These are phyloP conservation scores for Scarus forsteni DNA, from an alignment of 2,797 vertebrate species.

Conservation along the genomic window DNA sequence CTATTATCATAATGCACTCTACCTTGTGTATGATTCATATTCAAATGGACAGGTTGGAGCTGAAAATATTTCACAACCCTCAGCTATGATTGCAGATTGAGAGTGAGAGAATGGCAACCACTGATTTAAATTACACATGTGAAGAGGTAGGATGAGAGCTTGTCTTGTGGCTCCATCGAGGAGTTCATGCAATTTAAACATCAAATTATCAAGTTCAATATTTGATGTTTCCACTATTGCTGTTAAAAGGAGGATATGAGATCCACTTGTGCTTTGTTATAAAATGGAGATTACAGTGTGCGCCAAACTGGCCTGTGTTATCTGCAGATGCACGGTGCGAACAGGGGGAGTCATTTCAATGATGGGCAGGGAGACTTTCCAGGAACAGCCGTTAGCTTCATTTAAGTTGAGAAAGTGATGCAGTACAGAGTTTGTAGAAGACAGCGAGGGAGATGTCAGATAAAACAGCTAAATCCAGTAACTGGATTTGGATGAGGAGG, in stretches of 20 bases:
- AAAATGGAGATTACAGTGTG: conserved; percentile 61
- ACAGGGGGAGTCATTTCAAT: conserved; percentile 49
- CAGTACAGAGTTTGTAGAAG: neutral
- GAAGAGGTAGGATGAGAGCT: conserved; percentile 71
- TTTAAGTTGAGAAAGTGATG: conserved; percentile 60
- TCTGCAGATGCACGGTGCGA: conserved; percentile 28
- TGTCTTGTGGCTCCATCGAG: conserved; percentile 56
- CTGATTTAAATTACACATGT: conserved; percentile 77
- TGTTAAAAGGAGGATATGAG: conserved; percentile 70
- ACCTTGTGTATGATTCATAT: conserved; percentile 82
- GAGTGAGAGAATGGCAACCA: conserved; percentile 69
- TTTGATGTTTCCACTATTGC: conserved; percentile 73
- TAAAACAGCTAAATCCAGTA: too few species aligned
- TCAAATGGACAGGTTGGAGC: conserved; percentile 80
- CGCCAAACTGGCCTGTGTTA: conserved; percentile 38
- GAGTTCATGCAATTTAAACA: conserved; percentile 74
- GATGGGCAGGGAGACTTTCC: conserved; percentile 49
- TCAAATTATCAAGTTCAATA: conserved; percentile 77
- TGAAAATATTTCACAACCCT: conserved; percentile 74
- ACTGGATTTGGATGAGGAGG: too few species aligned
- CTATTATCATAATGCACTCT: conserved; percentile 82
- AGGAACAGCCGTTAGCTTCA: conserved; percentile 59
- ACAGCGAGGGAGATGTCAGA: too few species aligned
- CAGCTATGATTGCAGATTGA: conserved; percentile 80
- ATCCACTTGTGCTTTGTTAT: conserved; percentile 68